Base-by-base conservation (phyloP, 2,113 vertebrate species). In the Plecotus auritus region DNA sequence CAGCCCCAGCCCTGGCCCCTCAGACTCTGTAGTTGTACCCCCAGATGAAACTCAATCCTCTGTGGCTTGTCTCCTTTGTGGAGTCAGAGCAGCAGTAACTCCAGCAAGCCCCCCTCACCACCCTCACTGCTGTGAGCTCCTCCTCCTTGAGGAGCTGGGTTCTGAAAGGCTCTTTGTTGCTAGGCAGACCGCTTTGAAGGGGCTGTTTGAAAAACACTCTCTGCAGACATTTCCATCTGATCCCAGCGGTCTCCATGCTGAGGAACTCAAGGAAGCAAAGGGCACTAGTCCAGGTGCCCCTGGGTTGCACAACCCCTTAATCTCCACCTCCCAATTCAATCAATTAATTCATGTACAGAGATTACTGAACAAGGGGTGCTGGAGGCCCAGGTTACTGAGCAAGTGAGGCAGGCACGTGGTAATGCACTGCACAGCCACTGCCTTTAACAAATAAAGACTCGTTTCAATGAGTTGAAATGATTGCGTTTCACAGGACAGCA, bases 151-250 rank as follows among this genome's bases (percentile, higher is more conserved):
- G 84, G 59, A 85, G 85, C 94, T 51, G 93, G n/a, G 0, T 40
- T 85, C 86, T 92, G 67, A 93, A 92, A 96, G 95, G 89, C 94
- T 92, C 95, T 91, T 73, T 95, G 95, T 96, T 94, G 90, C 89
- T 81, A 88, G 90, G 82, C 94, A 96, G 93, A 98, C 86, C 18
- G 88, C 35, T 95, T 96, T 49, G 2, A n/a, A 70, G 88, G 88
- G 90, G 49, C 76, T 45, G 16, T 72, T 70, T 86, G 94, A 93
- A 94, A 97, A 96, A 94, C 78, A 94, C 45, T 89, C 81, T 82
- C 92, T 49, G 85, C 88, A 93, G 88, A 97, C 89, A 85, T 80
- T 95, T 95, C 95, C 77, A 85, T 92, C 94, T 90, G 84, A 37
- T 95, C 88, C 54, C 64, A 5, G 42, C 20, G 70, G 85, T 93